Evolutionary conservation across 2,888 invertebrate genomes (phyloP), one percentile per base, ranked within the genome.

Genomic region (Nineta flava): DNA sequence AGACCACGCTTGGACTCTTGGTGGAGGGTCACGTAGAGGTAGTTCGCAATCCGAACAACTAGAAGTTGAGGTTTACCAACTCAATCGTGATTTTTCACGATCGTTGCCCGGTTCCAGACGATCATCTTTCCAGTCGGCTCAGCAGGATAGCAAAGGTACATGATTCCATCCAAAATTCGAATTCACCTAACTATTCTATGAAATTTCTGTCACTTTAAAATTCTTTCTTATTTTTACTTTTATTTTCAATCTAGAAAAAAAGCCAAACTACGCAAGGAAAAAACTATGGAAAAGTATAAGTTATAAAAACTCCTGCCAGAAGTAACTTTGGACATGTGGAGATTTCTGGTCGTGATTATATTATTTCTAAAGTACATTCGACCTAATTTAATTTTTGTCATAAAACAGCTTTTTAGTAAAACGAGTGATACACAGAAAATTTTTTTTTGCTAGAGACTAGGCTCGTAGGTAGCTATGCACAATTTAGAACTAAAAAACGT

Each of bases 11-110:
- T 88, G 83, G 80, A 62, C 66, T 51, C 55, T 55, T 64, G 66
- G 42, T 46, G 81, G 81, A 52, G 81, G 81, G 52, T 87, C 87
- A 0, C 72, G 90, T 31, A 76, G 90, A 32, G 90, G 90, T 35
- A 90, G 88, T n/a, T 87, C 87, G 41, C 88, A 90, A 62, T 90
- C 88, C 0, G 90, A 90, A 63, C 86, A 87, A 48, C 71, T 88
- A 46, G 88, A 90, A 62, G 82, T 83, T 47, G 87, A 87, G 63
- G 82, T 83, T 9, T 88, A 90, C 67, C 84, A 90, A 63, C 74
- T 90, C 46, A 85, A 81, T 52, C 85, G 86, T 64, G 88, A 88
- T 66, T 87, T 87, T 65, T 88, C 88, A 17, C 76, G 85, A 59
- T 88, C 88, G 4, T 68, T 90, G 57, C 90, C 90, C 0, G 88